Evolutionary conservation across 2,888 invertebrate genomes (phyloP).

Genomic region (Carcina quercana): DNA sequence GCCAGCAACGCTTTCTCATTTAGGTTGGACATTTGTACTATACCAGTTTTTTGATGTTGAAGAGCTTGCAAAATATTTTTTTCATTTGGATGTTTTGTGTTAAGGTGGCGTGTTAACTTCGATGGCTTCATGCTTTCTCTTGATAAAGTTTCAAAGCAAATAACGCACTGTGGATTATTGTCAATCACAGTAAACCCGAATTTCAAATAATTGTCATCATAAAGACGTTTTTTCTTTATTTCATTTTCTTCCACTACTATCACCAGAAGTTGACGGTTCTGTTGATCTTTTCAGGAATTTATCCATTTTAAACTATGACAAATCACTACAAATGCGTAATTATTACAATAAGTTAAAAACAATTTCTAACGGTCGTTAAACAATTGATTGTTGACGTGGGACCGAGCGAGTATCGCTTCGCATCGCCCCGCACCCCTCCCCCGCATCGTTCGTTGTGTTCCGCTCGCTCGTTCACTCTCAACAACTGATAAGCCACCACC

Average conservation of each 20-base stretch:
- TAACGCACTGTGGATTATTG: conserved; percentile 12
- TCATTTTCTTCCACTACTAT: conserved; percentile 12
- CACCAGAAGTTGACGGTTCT: conserved; percentile 9
- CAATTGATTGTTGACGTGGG: conserved; percentile 6
- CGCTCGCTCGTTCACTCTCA: conserved; percentile 22
- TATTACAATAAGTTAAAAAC: conserved; percentile 8
- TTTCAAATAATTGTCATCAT: too few relatives aligned
- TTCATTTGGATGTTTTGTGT: not conserved
- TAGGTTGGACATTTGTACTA: conserved; percentile 11
- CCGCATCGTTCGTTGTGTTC: conserved; percentile 14
- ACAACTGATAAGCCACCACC: not conserved
- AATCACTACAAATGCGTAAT: conserved; percentile 10
- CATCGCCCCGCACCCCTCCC: conserved; percentile 7
- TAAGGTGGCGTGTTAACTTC: not conserved
- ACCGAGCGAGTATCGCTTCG: conserved; percentile 8
- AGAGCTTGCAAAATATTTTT: conserved; percentile 12
- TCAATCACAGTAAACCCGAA: too few relatives aligned
- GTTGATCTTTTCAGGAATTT: conserved; percentile 12
- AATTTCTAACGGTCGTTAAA: conserved; percentile 5
- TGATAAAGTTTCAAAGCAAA: conserved; percentile 11
- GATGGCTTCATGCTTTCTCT: conserved; percentile 9
- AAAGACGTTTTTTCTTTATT: conserved; percentile 12
- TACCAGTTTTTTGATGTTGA: conserved; percentile 9
- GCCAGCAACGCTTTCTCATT: conserved; percentile 16
- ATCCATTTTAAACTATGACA: conserved; percentile 11